Base-by-base conservation (phyloP, 2,113 vertebrate genomes). In the Ceyx cyanopectus region DNA sequence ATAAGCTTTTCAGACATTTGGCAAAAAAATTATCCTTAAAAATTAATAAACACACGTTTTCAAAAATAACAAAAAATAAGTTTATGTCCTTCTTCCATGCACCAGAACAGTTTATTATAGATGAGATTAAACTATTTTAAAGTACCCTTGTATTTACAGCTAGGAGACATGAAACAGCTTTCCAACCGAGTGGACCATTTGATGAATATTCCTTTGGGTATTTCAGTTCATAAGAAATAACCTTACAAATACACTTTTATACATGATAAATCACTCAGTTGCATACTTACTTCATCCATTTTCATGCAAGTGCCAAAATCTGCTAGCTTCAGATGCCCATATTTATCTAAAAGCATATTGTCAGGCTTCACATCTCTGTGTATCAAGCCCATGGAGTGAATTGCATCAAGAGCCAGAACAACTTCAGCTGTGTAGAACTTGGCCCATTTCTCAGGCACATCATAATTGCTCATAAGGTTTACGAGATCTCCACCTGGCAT, bases 221-320 rank as follows among this genome's bases (percentile, higher is more conserved):
- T 37, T 68, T 24, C 7, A 90, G 54, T 30, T 88, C 27, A 7
- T 41, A 74, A 69, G 54, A 93, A 89, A 66, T 30, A 79, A 87
- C 30, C 20, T 50, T 3, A 87, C 22, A 84, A 81, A 72, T 80
- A 75, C 40, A 79, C 27, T 76, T 63, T 56, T 88, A 72, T 14
- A 79, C n/a, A 76, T 26, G 11, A 50, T 41, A 37, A 89, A 80
- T 57, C 32, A 73, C 79, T 88, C 74, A 66, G 72, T 13, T 77
- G 75, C 26, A 90, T 93, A 96, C 99, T 98, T 97, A 99, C 99
- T 81, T 98, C 96, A 97, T 99, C 98, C 99, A 99, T 99, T 98
- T 99, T 99, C 99, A 99, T 99, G 96, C 99, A 99, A 9, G 99
- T 99, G 96, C 99, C 99, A 88, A 99, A 99, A 98, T 99, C 99